A percentile compares a stretch with the other conserved stretches of the same genome.
phyloP scores from a whole-genome alignment of 2,113 vertebrate genomes.

The Typhlomys cinereus region DNA sequence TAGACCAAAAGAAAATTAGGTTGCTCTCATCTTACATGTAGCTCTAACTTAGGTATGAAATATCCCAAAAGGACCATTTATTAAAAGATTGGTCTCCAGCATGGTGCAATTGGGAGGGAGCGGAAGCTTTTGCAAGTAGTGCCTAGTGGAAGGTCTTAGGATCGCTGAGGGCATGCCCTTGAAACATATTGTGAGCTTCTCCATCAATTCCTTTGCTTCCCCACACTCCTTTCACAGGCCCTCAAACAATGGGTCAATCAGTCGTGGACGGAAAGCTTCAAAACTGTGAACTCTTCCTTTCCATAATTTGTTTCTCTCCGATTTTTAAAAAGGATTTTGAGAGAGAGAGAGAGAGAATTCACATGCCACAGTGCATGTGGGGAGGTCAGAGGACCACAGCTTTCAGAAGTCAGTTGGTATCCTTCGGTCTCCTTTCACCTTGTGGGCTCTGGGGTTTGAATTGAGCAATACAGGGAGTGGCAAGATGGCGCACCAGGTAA shows the following conservation, averaged over 20 bases:
- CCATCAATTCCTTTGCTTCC: background rate
- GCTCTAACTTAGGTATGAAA: background rate
- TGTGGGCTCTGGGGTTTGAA: no score
- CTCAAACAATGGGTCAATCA: background rate
- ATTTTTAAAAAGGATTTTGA: no score
- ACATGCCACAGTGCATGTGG: no score
- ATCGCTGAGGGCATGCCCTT: background rate
- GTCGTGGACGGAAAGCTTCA: background rate
- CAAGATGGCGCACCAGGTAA: no score
- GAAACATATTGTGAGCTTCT: background rate
- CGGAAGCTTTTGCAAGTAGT: background rate
- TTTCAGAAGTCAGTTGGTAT: no score
- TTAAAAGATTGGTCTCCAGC: background rate
- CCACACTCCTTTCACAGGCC: background rate
- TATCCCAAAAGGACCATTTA: background rate
- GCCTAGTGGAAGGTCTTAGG: background rate
- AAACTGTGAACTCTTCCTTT: background rate
- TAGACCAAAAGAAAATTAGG: conserved; percentile 21
- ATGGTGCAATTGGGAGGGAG: background rate
- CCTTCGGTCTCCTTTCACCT: no score
- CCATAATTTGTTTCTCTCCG: background rate
- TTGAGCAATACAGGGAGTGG: no score
- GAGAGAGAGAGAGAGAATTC: no score
- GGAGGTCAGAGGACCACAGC: no score
- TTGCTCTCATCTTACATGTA: background rate